phyloP scores from a whole-genome alignment of 2,888 invertebrate genomes.

The Marasmarcha lunaedactyla region DNA sequence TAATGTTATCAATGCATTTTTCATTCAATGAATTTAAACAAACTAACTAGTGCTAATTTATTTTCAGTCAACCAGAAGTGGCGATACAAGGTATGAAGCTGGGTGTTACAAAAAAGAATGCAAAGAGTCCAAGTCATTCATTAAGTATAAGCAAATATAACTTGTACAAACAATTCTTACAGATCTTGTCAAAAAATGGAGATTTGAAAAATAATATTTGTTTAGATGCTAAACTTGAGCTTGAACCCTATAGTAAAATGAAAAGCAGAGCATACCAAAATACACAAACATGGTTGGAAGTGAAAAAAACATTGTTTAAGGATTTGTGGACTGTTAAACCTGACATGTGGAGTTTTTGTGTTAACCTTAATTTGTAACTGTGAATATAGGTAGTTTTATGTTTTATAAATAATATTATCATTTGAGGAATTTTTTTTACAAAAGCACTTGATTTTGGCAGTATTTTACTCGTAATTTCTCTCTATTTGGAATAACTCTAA shows the following conservation, averaged over 20 bases:
- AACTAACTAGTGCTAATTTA: neutral
- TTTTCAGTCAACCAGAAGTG: constrained; percentile 75
- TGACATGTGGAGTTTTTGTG: constrained; percentile 51
- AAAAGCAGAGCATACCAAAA: constrained; percentile 37
- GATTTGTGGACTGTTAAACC: constrained; percentile 67
- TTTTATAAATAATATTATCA: no score
- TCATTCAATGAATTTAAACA: no score
- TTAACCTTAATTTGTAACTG: constrained; percentile 17
- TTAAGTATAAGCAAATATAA: constrained; percentile 69
- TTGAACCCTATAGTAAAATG: constrained; percentile 44
- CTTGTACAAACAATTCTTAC: constrained; percentile 57
- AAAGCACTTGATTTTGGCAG: no score
- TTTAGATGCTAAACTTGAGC: constrained; percentile 18
- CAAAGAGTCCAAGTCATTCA: constrained; percentile 38
- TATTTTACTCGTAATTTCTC: no score
- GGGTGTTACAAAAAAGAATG: constrained; percentile 80
- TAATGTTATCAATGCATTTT: no score
- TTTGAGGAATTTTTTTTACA: no score
- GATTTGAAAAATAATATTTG: constrained; percentile 23
- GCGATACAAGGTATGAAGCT: constrained; percentile 82
- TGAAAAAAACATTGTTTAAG: constrained; percentile 60
- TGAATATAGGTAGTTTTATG: no score
- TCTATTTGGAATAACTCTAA: no score
- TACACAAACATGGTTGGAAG: constrained; percentile 39
- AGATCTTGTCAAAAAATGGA: constrained; percentile 34